Conservation (phyloP, 2,797 vertebrate species). For the Gambusia yucatana region DNA sequence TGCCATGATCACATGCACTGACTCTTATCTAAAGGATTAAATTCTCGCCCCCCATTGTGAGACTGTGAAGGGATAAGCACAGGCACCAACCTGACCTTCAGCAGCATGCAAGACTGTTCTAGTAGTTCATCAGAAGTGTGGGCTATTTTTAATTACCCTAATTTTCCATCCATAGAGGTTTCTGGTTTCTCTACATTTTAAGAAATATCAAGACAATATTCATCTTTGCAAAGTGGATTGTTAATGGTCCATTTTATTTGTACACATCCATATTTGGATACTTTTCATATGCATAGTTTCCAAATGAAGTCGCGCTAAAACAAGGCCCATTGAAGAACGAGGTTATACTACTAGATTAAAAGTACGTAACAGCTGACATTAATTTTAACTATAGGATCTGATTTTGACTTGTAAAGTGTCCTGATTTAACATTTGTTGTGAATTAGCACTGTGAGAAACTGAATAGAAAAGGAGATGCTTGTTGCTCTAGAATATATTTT, state of each 20-base stretch:
- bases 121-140: background rate
- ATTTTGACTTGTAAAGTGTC: background rate
- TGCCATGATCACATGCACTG: background rate
- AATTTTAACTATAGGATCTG: background rate
- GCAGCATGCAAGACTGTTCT: background rate
- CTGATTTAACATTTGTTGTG: background rate
- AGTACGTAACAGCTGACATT: background rate
- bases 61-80: background rate
- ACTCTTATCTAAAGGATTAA: background rate
- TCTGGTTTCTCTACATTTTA: background rate
- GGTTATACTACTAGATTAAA: background rate
- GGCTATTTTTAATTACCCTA: background rate
- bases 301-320: background rate
- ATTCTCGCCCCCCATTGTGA: background rate
- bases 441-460: background rate
- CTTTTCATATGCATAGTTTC: background rate
- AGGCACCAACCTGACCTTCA: background rate
- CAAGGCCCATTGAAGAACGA: background rate
- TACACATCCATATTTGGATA: background rate
- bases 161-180: background rate
- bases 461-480: background rate
- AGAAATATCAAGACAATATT: background rate
- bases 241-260: background rate
- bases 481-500: background rate
- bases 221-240: background rate